Percentiles rank a stretch among this genome's conserved stretches.
Conservation (phyloP, 1,140 invertebrate genomes). For the Magallana ariakensis region DNA sequence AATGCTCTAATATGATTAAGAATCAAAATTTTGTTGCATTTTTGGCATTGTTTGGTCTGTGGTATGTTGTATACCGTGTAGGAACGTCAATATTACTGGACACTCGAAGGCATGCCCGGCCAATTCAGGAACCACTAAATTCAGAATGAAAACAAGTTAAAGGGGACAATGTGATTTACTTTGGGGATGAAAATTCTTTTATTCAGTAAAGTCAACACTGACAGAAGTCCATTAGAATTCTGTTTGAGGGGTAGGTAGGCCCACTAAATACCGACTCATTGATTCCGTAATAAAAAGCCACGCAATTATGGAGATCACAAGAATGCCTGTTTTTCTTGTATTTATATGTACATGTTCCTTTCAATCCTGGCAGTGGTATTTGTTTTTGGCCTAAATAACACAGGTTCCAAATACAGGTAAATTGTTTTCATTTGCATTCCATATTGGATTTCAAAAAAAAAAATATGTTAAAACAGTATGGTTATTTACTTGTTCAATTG, state of each 20-base stretch:
- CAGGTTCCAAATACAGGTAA: constrained; percentile 29
- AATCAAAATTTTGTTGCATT: constrained; percentile 9
- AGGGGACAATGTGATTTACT: constrained; percentile 38
- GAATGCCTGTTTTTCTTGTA: constrained; percentile 23
- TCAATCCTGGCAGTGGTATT: not conserved
- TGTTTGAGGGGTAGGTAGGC: constrained; percentile 36
- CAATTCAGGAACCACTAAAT: constrained; percentile 26
- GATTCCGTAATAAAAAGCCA: constrained; percentile 31
- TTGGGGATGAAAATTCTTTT: constrained; percentile 40
- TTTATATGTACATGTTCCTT: not conserved
- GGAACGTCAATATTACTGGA: not conserved
- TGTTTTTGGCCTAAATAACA: constrained; percentile 7
- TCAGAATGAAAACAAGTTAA: constrained; percentile 28
- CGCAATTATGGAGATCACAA: constrained; percentile 7
- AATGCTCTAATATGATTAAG: not conserved
- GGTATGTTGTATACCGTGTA: not conserved
- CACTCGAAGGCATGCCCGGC: constrained; percentile 1
- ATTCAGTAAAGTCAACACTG: constrained; percentile 24
- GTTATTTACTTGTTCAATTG: too few relatives aligned
- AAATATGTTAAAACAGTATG: too few relatives aligned
- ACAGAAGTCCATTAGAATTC: constrained; percentile 42
- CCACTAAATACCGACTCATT: constrained; percentile 23
- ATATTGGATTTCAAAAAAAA: too few relatives aligned
- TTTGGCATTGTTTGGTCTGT: not conserved
- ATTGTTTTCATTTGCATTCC: not conserved